phyloP scores from a whole-genome alignment of 1,140 invertebrate genomes.

The Diploscapter pachys region DNA sequence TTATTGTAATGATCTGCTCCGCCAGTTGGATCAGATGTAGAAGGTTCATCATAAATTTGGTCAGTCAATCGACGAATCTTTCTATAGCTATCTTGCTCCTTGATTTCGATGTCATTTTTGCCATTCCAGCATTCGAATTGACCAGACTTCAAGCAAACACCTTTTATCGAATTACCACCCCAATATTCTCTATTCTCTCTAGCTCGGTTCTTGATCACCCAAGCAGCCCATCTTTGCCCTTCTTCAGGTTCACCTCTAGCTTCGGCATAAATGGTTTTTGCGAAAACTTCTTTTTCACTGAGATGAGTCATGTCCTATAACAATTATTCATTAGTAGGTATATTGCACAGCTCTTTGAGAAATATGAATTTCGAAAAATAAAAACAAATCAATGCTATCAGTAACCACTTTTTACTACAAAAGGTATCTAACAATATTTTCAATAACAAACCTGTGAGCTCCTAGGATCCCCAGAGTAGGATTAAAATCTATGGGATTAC shows the following conservation, averaged over 20 bases:
- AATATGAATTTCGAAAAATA: too few species aligned
- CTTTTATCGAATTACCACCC: neutral
- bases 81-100: neutral
- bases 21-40: neutral
- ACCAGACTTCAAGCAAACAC: neutral
- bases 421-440: too few species aligned
- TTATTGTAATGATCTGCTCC: slow-evolving; percentile 1
- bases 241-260: neutral
- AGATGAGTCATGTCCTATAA: too few species aligned
- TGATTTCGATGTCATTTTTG: neutral
- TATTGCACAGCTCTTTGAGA: too few species aligned
- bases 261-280: neutral
- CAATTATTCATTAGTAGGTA: too few species aligned
- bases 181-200: neutral
- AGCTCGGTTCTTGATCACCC: slow-evolving; percentile 4
- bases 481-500: too few species aligned
- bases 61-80: neutral
- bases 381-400: too few species aligned
- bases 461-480: too few species aligned
- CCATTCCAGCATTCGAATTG: slow-evolving; percentile 16
- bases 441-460: too few species aligned
- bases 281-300: neutral
- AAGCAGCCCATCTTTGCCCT: neutral
- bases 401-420: too few species aligned
- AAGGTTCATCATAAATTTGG: neutral